These are phyloP conservation scores for Ceratosolen fusciceps DNA, from an alignment of 1,140 invertebrate genomes.

Conservation along the genomic window DNA sequence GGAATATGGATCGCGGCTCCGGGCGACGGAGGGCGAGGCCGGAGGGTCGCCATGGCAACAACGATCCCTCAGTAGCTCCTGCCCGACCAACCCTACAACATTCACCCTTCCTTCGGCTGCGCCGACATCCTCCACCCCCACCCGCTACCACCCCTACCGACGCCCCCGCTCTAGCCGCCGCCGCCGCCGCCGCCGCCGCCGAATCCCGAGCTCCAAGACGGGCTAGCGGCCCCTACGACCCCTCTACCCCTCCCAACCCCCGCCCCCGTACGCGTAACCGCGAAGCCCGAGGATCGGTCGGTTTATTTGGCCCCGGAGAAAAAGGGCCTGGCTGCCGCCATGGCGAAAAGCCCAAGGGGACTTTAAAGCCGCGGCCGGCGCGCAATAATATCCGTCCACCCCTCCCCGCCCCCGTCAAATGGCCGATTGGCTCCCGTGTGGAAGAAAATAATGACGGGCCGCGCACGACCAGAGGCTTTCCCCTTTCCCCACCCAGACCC, in stretches of 20 bases:
- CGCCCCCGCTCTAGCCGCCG: too few relatives aligned
- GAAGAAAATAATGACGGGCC: not conserved
- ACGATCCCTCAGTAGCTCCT: conserved; percentile 68
- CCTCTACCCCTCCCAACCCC: too few relatives aligned
- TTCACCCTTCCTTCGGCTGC: conserved; percentile 64
- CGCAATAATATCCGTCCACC: too few relatives aligned
- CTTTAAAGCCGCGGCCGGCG: too few relatives aligned
- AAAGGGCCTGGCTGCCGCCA: not conserved
- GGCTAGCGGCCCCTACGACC: too few relatives aligned
- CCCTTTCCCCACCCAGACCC: too few relatives aligned
- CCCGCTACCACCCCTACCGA: too few relatives aligned
- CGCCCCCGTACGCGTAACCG: not conserved
- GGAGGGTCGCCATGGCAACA: conserved; percentile 66
- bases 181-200: too few relatives aligned
- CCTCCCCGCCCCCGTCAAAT: not conserved
- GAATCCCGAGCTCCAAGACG: conserved; percentile 59
- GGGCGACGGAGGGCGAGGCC: conserved; percentile 55
- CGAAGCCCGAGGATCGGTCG: not conserved
- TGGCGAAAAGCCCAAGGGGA: too few relatives aligned
- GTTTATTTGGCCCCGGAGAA: not conserved
- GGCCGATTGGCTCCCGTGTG: not conserved
- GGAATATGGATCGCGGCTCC: conserved; percentile 65
- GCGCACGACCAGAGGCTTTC: not conserved
- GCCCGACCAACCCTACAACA: conserved; percentile 57
- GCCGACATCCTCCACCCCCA: conserved; percentile 34